phyloP scores from a whole-genome alignment of 2,113 vertebrate species.

The Malurus alboscapulatus region DNA sequence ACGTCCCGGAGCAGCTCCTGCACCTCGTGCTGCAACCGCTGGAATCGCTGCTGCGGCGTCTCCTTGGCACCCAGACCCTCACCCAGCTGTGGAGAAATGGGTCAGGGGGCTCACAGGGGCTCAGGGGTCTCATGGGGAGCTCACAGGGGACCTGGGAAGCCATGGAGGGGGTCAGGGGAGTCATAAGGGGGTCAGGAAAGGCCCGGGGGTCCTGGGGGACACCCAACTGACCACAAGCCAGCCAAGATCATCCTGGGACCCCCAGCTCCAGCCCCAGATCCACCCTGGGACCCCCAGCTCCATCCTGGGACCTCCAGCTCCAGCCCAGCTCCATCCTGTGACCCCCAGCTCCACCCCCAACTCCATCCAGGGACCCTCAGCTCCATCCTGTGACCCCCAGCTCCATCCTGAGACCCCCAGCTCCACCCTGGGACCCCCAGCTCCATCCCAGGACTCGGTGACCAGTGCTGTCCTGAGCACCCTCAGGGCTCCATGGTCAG shows the following conservation, averaged over 20 bases:
- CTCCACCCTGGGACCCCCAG: too few species aligned
- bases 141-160: neutral
- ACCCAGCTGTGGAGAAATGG: slow-evolving; percentile 73
- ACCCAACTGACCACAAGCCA: neutral
- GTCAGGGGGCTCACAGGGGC: neutral
- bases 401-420: neutral
- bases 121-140: neutral
- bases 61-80: slow-evolving; percentile 89
- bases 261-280: neutral
- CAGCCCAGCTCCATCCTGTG: too few species aligned
- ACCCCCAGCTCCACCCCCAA: too few species aligned
- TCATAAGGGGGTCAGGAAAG: neutral
- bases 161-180: neutral
- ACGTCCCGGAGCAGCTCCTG: slow-evolving; percentile 91
- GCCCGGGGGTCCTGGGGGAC: neutral
- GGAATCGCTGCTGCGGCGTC: slow-evolving; percentile 94
- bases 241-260: neutral
- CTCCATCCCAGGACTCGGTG: neutral
- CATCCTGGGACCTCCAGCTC: too few species aligned
- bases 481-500: accelerated
- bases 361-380: too few species aligned
- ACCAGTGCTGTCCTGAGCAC: neutral
- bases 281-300: neutral
- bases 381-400: neutral
- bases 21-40: slow-evolving; percentile 90